Conservation (phyloP, 2,888 invertebrate species). For the Tipula helvola region DNA sequence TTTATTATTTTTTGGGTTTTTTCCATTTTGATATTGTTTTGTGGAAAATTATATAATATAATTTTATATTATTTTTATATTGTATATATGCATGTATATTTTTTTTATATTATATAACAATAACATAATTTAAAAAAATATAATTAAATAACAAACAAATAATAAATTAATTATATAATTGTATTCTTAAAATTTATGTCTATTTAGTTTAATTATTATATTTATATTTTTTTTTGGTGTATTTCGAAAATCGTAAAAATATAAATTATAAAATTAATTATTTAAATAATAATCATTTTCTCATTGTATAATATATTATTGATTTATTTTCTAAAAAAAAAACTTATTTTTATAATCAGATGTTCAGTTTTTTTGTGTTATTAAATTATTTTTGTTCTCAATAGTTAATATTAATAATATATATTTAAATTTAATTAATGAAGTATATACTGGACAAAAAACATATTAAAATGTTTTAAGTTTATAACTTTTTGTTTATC, state of each 20-base stretch:
- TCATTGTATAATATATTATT: neutral
- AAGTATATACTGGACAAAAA: neutral
- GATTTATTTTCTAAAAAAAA: neutral
- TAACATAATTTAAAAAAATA: neutral
- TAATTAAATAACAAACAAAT: neutral
- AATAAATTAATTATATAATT: neutral
- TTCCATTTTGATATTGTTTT: neutral
- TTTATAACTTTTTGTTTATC: neutral
- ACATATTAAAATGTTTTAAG: constrained; percentile 9
- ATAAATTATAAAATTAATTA: neutral
- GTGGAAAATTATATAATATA: neutral
- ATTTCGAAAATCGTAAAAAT: neutral
- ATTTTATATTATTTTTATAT: neutral
- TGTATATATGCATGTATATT: neutral
- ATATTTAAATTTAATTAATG: neutral
- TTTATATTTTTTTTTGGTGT: neutral
- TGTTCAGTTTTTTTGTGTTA: neutral
- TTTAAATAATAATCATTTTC: neutral
- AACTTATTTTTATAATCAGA: neutral
- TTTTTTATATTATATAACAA: neutral
- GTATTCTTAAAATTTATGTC: neutral
- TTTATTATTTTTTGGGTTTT: neutral
- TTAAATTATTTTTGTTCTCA: neutral
- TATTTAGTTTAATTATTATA: neutral
- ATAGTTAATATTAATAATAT: neutral